Base-by-base conservation (phyloP, 2,888 invertebrate genomes). In the Sepioteuthis lessoniana region DNA sequence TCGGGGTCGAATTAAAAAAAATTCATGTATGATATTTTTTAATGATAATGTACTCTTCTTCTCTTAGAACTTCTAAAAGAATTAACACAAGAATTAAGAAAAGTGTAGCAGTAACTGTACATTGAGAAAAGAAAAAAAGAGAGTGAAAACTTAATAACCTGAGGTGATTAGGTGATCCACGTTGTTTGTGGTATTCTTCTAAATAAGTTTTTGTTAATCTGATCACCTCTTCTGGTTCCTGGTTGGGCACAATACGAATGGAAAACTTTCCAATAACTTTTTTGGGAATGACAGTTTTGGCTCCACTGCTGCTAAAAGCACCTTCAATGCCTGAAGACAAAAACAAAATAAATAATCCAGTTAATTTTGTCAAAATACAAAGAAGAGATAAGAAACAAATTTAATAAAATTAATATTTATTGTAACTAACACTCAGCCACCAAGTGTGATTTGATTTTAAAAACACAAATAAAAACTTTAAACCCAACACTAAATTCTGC, bases 201-300 rank as follows among this genome's bases (percentile, higher is more conserved):
- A 99, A 96, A 97, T 98, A 98, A 94, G 98, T 98, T 90, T 98
- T 98, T 21, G 99, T 99, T 95, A 98, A 98, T 96, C 98, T 98
- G 95, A 98, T 98, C n/a, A 99, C 98, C 96, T 98, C 98, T 8
- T 98, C 98, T 0, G 99, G 99, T 94, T 98, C 98, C 98, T 99
- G 99, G 97, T 99, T 98, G 0, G 99, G 99, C n/a, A 99, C 99
- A 95, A 99, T 98, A 94, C 99, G 98, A 95, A 99, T 98, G 0
- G 99, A 99, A 97, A 99, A 99, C 97, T 99, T 99, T 42, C 99
- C 99, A 96, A 98, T 98, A 0, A 99, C 99, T 97, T 99, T 97
- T 38, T 96, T 95, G 7, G 97, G 97, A 55, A 97, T 99, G 0
- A 99, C 99, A 94, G 99, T 99, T 97, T 99, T 99, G 38, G 98